Base-by-base conservation (phyloP, 2,888 invertebrate species). In the Choreutis nemorana region DNA sequence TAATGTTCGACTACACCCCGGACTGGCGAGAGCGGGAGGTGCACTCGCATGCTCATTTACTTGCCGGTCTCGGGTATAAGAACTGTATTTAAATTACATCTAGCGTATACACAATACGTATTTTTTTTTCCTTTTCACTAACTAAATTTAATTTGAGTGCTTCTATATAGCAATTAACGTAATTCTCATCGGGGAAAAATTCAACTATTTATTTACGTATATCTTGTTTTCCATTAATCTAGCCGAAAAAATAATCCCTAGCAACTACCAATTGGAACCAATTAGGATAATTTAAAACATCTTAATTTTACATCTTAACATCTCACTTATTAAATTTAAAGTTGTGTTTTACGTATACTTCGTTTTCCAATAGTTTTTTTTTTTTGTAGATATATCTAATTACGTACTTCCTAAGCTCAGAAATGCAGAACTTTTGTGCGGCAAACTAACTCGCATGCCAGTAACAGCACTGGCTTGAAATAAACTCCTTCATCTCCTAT, bases 251-350 rank as follows among this genome's bases (percentile, higher is more conserved):
- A 64, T 67, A 67, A 63, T 62, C 55, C 47, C 67, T 72, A 75
- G 64, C 65, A 64, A 47, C 75, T 75, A 77, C 77, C 71, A 67
- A 67, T 47, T 51, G 55, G 68, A 73, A 72, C 60, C 63, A 71
- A 66, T 63, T 67, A 70, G 63, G 75, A 78, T 77, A 75, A 77
- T 75, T 77, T 77, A 77, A 71, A 73, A 68, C 46, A n/a, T 62
- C 66, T 72, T 73, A 73, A 68, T 54, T 70, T n/a, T n/a, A 65
- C 60, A 55, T 55, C 72, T 75, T 78, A 77, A 63, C 63, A 70
- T 77, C 73, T 77, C 75, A 78, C 77, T 77, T 77, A 77, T 77
- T 75, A 75, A 77, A 78, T 73, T 75, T 77, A 77, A 77, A 77
- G 72, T 73, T 73, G 73, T 72, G 56, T 71, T 35, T 77, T 73